phyloP scores from a whole-genome alignment of 2,888 invertebrate species.

The Parnassius mnemosyne region DNA sequence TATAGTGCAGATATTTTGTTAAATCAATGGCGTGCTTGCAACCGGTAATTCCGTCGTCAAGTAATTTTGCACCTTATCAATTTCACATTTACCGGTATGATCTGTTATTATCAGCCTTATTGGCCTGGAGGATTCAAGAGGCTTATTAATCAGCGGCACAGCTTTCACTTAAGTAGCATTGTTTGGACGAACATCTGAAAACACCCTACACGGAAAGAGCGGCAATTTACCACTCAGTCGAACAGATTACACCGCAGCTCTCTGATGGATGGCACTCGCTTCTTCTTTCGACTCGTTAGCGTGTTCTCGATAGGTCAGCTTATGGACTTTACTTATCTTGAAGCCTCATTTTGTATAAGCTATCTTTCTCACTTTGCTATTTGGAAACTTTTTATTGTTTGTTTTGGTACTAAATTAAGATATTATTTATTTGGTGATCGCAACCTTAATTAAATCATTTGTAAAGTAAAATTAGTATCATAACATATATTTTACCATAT shows the following conservation, averaged over 20 bases:
- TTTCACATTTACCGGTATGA: conserved; percentile 61
- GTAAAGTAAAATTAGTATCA: too few relatives aligned
- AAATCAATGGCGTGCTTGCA: conserved; percentile 45
- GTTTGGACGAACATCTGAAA: conserved; percentile 39
- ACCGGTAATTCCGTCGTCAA: conserved; percentile 55
- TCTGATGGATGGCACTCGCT: conserved; percentile 41
- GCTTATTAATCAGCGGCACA: conserved; percentile 60
- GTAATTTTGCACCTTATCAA: conserved; percentile 55
- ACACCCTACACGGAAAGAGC: conserved; percentile 41
- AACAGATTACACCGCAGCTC: conserved; percentile 50
- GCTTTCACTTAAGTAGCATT: conserved; percentile 65
- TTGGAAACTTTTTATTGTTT: not conserved
- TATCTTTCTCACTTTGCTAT: not conserved
- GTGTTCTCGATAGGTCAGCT: too few relatives aligned
- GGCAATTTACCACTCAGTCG: conserved; percentile 57
- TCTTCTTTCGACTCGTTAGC: conserved; percentile 51
- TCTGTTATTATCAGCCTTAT: conserved; percentile 66
- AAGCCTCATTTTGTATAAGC: too few relatives aligned
- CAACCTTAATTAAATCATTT: too few relatives aligned
- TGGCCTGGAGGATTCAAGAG: conserved; percentile 52
- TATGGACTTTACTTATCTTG: too few relatives aligned
- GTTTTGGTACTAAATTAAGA: not conserved
- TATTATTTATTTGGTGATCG: too few relatives aligned
- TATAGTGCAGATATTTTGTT: conserved; percentile 30
- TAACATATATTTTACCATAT: too few relatives aligned